Percentiles rank a stretch among this genome's conserved stretches.
phyloP scores from a whole-genome alignment of 2,888 invertebrate genomes.

The Parasteatoda lunata region DNA sequence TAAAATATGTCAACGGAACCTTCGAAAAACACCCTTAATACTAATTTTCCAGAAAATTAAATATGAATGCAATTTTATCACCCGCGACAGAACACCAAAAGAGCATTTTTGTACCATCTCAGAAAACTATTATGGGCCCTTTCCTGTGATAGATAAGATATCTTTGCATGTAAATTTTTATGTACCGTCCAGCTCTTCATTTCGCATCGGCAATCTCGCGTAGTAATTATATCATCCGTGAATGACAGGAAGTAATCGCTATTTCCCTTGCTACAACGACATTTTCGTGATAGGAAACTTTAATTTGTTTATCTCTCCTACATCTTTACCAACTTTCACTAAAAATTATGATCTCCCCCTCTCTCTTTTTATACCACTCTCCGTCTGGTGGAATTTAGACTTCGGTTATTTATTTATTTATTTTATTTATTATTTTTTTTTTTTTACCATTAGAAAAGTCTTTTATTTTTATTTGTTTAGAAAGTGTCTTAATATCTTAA shows the following conservation, averaged over 20 bases:
- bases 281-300: neutral
- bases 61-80: no score
- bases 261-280: neutral
- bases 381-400: no score
- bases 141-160: neutral
- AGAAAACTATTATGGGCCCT: neutral
- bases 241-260: conserved; percentile 27
- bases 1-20: no score
- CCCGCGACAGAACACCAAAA: neutral
- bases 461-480: no score
- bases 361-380: no score
- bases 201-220: conserved; percentile 18
- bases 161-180: neutral
- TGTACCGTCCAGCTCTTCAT: neutral
- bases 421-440: no score
- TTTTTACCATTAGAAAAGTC: no score
- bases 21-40: no score
- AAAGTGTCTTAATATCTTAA: no score
- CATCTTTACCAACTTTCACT: neutral
- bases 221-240: conserved; percentile 11
- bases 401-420: no score
- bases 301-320: neutral
- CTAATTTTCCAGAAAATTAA: no score
- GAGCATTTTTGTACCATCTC: neutral
- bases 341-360: no score